Conservation (phyloP, 2,888 invertebrate genomes). For the Tubulanus polymorphus region DNA sequence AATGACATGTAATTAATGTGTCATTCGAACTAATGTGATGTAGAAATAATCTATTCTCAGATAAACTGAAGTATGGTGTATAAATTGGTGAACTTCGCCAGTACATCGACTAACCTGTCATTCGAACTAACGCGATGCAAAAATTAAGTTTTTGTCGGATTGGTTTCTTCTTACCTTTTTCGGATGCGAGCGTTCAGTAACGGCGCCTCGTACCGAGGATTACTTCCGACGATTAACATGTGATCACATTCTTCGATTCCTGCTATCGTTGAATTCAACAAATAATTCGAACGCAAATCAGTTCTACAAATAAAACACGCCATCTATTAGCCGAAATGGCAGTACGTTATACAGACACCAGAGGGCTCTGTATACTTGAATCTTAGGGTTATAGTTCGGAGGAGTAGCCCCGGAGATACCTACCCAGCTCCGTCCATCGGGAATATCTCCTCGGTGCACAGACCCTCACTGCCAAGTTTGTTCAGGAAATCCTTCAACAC, state of each 20-base stretch:
- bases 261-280: conserved; percentile 85
- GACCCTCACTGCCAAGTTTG: conserved; percentile 74
- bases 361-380: too few relatives aligned
- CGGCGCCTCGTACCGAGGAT: conserved; percentile 96
- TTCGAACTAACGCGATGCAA: too few relatives aligned
- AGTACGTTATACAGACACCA: too few relatives aligned
- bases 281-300: conserved; percentile 85
- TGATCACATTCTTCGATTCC: conserved; percentile 91
- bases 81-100: too few relatives aligned
- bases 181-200: conserved; percentile 91
- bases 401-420: conserved; percentile 11
- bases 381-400: too few relatives aligned
- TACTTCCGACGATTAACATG: conserved; percentile 89
- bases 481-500: conserved; percentile 91
- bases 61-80: too few relatives aligned
- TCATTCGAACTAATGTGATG: too few relatives aligned
- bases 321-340: too few relatives aligned
- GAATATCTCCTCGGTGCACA: conserved; percentile 89
- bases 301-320: conserved; percentile 62
- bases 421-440: conserved; percentile 59
- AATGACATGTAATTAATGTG: too few relatives aligned
- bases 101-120: too few relatives aligned
- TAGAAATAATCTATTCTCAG: too few relatives aligned
- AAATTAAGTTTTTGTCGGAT: too few relatives aligned
- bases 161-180: conserved; percentile 71